phyloP scores from a whole-genome alignment of 2,888 invertebrate genomes.

The Diabrotica balteata region DNA sequence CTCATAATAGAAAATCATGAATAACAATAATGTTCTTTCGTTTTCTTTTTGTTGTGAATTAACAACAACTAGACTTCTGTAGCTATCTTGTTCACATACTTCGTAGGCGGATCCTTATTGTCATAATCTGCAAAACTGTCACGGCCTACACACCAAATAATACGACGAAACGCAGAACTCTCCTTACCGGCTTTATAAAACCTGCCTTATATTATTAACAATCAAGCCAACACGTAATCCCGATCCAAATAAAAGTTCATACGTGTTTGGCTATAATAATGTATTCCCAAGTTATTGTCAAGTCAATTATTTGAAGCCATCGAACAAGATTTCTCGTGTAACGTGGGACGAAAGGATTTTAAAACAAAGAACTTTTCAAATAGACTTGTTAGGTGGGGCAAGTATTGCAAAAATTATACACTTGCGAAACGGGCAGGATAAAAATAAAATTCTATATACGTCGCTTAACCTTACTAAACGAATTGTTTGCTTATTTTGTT shows the following conservation, averaged over 20 bases:
- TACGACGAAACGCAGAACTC: no score
- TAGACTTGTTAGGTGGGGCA: conserved; percentile 16
- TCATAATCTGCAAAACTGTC: no score
- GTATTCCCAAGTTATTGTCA: conserved; percentile 23
- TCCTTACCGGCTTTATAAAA: neutral
- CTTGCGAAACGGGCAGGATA: conserved; percentile 9
- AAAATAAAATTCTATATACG: no score
- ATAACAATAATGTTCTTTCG: no score
- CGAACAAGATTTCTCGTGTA: conserved; percentile 21
- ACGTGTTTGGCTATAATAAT: conserved; percentile 15
- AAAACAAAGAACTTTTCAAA: conserved; percentile 21
- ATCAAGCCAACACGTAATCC: conserved; percentile 3
- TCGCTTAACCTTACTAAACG: no score
- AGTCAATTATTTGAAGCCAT: conserved; percentile 20
- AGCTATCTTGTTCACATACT: no score
- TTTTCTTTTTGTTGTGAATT: no score
- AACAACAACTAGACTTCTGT: no score
- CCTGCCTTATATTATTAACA: neutral
- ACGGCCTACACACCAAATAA: no score
- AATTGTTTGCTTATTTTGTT: no score
- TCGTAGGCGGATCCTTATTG: no score
- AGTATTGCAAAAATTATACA: conserved; percentile 16
- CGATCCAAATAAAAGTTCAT: conserved; percentile 18
- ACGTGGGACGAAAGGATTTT: conserved; percentile 19
- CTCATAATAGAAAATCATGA: no score